Base-by-base conservation (phyloP, 1,140 invertebrate species). In the Sipha flava region DNA sequence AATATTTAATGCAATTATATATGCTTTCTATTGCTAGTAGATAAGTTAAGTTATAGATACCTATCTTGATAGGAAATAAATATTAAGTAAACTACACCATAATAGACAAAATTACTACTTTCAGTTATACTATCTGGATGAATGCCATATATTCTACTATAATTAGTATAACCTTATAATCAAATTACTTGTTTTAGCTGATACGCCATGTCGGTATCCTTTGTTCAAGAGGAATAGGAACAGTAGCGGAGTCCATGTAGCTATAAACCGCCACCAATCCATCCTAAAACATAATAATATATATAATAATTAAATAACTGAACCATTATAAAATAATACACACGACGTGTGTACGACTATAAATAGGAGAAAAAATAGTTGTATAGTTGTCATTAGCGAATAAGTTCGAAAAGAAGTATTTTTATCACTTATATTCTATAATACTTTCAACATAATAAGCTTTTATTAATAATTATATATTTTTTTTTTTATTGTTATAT, bases 201-300 rank as follows among this genome's bases (percentile, higher is more conserved):
- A 77, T 29, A 59, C 73, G n/a, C 73, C 52, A 23, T 77, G 73
- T 77, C 73, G 73, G 52, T 59, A 43, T 57, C 73, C 73, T 59
- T 77, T 59, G 52, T 77, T 21, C 21, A 77, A 37, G 21, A 77
- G 6, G 2, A 77, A 23, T 29, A 77, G 34, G 7, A 77, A 40
- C 34, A 77, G 52, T 40, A 57, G 73, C 18, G 47, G n/a, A 1
- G 47, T 73, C 73, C 73, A 77, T 3, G 23, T 12, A 57, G 49
- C 34, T 21, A 52, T 34, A 43, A 59, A 77, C 14, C 52, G 52
- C 16, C 73, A 34, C 0, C 29, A 37, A 57, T 59, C 34, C 73
- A 77, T 57, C 21, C 52, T 77, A 12, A 37, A 59, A 43, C 10
- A 59, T 23, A 68, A 23, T 23, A 23, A 54, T 21, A 40, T 18